Conservation (phyloP, 1,140 invertebrate genomes). For the Anoplolepis gracilipes region DNA sequence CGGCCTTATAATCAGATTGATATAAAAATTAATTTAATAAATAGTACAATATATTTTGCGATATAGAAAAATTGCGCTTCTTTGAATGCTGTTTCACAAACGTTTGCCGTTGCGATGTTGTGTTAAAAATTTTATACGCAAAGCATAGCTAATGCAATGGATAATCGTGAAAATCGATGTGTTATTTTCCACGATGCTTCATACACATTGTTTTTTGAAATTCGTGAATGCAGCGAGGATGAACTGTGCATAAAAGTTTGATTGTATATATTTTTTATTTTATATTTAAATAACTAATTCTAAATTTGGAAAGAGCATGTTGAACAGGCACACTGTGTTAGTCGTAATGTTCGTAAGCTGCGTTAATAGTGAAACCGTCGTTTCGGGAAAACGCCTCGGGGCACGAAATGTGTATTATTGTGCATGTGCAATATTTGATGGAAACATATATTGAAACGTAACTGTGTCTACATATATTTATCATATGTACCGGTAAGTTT, state of each 20-base stretch:
- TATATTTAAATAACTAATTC: background rate
- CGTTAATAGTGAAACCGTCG: slow-evolving; percentile 36
- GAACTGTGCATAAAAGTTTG: too few relatives aligned
- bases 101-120: background rate
- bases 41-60: background rate
- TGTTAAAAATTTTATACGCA: background rate
- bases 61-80: background rate
- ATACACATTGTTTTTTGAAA: background rate
- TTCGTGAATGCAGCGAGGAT: background rate
- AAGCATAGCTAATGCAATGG: background rate
- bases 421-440: slow-evolving; percentile 68
- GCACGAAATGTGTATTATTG: slow-evolving; percentile 72
- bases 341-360: background rate
- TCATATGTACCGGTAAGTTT: slow-evolving; percentile 31
- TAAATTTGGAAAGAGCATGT: background rate
- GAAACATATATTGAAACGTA: slow-evolving; percentile 44
- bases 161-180: background rate
- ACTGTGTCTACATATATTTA: slow-evolving; percentile 50
- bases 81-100: background rate
- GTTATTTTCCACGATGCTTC: background rate
- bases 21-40: background rate
- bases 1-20: background rate
- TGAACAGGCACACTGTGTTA: background rate
- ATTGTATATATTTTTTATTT: background rate
- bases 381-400: slow-evolving; percentile 61